Percentiles rank a stretch among this genome's conserved stretches.
Conservation (phyloP, 2,113 vertebrate species). For the Tympanuchus pallidicinctus region DNA sequence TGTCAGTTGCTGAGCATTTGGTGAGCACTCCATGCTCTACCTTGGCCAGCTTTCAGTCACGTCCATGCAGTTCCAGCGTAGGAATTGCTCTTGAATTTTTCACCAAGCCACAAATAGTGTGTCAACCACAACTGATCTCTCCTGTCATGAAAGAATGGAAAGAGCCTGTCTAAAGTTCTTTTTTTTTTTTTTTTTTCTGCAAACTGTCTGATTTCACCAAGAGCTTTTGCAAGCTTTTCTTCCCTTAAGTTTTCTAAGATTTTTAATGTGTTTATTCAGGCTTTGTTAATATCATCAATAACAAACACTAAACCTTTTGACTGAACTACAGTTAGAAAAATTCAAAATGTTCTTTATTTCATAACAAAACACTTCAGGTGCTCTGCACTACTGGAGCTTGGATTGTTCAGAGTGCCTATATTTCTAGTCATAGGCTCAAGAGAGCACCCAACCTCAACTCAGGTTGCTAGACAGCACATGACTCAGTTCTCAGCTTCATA, state of each 20-base stretch:
- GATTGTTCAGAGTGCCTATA: neutral
- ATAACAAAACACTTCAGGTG: neutral
- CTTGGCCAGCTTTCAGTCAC: neutral
- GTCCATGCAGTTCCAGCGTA: neutral
- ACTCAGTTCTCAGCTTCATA: neutral
- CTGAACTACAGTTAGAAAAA: neutral
- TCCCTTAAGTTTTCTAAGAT: neutral
- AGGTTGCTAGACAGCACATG: neutral
- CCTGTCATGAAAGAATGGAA: neutral
- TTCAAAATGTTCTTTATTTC: neutral
- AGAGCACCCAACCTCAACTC: neutral
- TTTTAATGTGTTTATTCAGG: neutral
- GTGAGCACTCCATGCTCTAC: neutral
- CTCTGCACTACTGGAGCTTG: neutral
- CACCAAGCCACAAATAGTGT: neutral
- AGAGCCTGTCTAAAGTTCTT: neutral
- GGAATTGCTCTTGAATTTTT: neutral
- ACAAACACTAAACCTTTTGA: neutral
- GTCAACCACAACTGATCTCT: neutral
- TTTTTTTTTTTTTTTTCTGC: neutral
- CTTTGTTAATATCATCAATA: neutral
- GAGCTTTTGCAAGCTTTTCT: neutral
- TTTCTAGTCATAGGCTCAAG: slow-evolving; percentile 2
- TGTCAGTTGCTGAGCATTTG: neutral
- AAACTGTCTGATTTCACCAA: neutral